Percentiles rank a stretch among this genome's conserved stretches.
Evolutionary conservation across 2,797 vertebrate genomes (phyloP).

Genomic region (Streptopelia turtur): DNA sequence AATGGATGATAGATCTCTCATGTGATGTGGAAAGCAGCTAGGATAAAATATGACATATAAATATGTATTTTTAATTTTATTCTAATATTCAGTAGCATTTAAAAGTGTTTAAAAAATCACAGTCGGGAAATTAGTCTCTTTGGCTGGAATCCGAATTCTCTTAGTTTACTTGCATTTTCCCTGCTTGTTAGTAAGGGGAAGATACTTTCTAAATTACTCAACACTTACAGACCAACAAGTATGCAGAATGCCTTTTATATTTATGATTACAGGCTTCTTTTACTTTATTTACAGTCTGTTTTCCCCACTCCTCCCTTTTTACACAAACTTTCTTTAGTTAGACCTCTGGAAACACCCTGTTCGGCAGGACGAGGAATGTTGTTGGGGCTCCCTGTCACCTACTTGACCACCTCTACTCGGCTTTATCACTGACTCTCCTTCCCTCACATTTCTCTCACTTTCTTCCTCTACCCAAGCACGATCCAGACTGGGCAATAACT

Average conservation of each 20-base stretch:
- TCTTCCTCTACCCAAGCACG: background rate
- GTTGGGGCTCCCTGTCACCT: background rate
- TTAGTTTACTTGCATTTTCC: background rate
- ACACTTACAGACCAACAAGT: background rate
- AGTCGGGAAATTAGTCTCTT: background rate
- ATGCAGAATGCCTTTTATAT: background rate
- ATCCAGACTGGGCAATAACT: background rate
- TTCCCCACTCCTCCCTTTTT: background rate
- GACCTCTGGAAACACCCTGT: background rate
- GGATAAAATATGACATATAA: background rate
- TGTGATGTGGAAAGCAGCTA: background rate
- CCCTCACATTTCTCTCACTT: background rate
- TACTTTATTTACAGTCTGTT: background rate
- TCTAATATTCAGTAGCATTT: background rate
- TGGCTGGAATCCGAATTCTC: background rate
- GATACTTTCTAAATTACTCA: background rate
- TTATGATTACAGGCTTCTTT: background rate
- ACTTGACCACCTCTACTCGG: fast-evolving
- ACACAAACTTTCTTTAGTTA: background rate
- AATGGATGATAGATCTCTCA: background rate
- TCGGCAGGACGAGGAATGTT: fast-evolving
- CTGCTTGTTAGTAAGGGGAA: background rate
- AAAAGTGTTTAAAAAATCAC: background rate
- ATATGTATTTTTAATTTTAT: background rate
- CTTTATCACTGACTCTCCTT: background rate